Base-by-base conservation (phyloP, 1,140 invertebrate genomes). In the Thaumatotibia leucotreta region DNA sequence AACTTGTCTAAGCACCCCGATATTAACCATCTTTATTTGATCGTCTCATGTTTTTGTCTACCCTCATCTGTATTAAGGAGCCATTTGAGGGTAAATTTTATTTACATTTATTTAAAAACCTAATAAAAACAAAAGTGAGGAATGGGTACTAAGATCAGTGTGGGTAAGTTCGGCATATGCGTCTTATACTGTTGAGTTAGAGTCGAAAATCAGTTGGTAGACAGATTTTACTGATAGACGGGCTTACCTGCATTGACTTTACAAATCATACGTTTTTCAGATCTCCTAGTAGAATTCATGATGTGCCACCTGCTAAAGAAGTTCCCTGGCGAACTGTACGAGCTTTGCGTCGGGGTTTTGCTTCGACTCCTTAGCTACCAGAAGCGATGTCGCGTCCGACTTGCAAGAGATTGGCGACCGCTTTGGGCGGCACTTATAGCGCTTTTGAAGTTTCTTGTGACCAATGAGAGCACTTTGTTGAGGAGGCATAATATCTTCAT, bases 241-340 rank as follows among this genome's bases (percentile, higher is more conserved):
- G 10, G n/a, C 10, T n/a, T 5, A 39, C n/a, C 10, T 39, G 11
- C 14, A 14, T 39, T 39, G 11, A 0, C 39, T 20, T 20, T 45
- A 45, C 17, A 45, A 8, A 5, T 20, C 17, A 45, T 9, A 45
- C n/a, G n/a, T n/a, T 61, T 73, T 65, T 3, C 87, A 96, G 97
- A 99, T 94, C 91, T 99, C 14, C 93, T 99, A 66, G 96, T 98
- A 6, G 98, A 99, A 89, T 99, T 99, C 87, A 95, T 98, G 77
- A 96, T 98, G 83, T 98, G 97, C 72, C 98, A 99, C 82, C 95
- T 99, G 93, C 97, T 98, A 94, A 98, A 98, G 83, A 96, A 97
- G 80, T 96, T 99, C 72, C 98, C 97, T 0, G 93, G 97, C 79
- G 97, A 98, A 76, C 85, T 98, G 17, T 98, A 98, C 89, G 86